Conservation (phyloP, 2,797 vertebrate genomes). For the Muscicapa comitata region DNA sequence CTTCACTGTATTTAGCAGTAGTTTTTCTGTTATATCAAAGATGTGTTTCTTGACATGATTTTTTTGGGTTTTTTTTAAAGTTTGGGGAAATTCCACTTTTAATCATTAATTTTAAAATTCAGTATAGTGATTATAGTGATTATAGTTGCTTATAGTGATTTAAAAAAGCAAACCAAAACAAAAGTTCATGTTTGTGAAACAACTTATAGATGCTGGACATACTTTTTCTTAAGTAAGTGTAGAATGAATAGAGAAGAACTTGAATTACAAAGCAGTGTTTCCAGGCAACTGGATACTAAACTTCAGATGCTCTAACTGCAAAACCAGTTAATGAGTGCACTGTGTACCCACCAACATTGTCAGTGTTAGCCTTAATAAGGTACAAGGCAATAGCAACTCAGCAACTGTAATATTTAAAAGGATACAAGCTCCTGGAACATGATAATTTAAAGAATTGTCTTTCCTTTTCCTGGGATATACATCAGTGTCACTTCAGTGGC, state of each 20-base stretch:
- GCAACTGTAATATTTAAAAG: neutral
- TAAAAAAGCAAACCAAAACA: neutral
- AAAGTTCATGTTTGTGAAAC: neutral
- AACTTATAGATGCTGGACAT: neutral
- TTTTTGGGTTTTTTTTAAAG: neutral
- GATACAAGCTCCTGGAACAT: neutral
- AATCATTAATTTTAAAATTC: neutral
- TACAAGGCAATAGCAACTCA: neutral
- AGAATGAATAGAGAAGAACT: neutral
- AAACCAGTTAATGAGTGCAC: neutral
- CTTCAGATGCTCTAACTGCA: neutral
- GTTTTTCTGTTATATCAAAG: neutral
- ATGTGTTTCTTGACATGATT: neutral
- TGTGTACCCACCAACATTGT: neutral
- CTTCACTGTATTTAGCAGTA: neutral
- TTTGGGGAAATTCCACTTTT: neutral
- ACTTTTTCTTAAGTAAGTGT: neutral
- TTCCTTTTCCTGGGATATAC: constrained; percentile 19
- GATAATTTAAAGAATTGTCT: neutral
- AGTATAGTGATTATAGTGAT: neutral
- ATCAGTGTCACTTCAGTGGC: constrained; percentile 21
- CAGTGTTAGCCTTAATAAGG: neutral
- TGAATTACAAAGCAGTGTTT: neutral
- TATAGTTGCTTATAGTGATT: neutral
- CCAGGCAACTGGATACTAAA: neutral